Conservation (phyloP, 2,888 invertebrate species). For the Aphidius colemani region DNA sequence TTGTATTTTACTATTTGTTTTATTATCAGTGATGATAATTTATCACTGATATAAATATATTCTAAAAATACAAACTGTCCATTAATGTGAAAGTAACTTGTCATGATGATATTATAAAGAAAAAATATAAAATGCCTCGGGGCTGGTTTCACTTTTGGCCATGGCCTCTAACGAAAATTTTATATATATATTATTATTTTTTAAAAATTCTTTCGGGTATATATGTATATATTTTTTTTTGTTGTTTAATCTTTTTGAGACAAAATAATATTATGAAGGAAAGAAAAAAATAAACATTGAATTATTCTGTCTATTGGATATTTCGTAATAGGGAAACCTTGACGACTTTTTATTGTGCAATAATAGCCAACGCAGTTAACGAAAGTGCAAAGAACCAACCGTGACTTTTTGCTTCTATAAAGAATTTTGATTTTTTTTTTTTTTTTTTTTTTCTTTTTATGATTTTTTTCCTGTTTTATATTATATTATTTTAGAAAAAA, state of each 20-base stretch:
- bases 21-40: too few species aligned
- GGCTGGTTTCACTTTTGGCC: constrained; percentile 58
- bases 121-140: too few species aligned
- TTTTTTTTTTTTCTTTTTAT: not conserved
- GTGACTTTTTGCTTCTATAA: constrained; percentile 54
- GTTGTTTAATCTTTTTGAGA: too few species aligned
- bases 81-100: too few species aligned
- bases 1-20: too few species aligned
- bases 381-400: constrained; percentile 56
- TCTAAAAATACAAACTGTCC: too few species aligned
- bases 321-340: constrained; percentile 59
- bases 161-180: constrained; percentile 52
- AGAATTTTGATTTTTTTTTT: not conserved
- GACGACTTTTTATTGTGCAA: constrained; percentile 47
- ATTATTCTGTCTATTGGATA: constrained; percentile 24
- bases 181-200: constrained; percentile 4
- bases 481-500: not conserved
- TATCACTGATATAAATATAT: too few species aligned
- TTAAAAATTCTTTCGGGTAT: not conserved
- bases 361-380: constrained; percentile 33
- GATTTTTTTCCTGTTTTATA: not conserved
- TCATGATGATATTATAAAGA: too few species aligned
- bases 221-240: not conserved
- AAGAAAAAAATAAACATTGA: not conserved
- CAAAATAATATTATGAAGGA: too few species aligned